These are phyloP conservation scores for Rhopalosiphum nymphaeae DNA, from an alignment of 2,888 invertebrate genomes.

Conservation along the genomic window DNA sequence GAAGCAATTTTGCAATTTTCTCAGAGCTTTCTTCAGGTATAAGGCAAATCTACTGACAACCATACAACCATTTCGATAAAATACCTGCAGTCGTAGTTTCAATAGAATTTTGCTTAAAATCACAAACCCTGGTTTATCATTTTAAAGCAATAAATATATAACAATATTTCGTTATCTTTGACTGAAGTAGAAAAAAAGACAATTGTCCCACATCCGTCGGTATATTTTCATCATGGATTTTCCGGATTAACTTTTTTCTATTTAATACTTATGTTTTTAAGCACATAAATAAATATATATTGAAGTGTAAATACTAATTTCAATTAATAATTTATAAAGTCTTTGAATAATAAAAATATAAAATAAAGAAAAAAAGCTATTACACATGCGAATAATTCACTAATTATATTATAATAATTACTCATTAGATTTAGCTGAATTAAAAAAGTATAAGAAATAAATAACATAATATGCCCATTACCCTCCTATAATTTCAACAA, in stretches of 20 bases:
- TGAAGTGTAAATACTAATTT: background rate
- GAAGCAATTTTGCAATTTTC: background rate
- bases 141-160: background rate
- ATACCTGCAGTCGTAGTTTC: background rate
- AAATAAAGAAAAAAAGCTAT: background rate
- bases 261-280: background rate
- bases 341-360: background rate
- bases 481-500: background rate
- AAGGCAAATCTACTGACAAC: background rate
- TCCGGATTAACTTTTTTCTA: background rate
- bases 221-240: too few relatives aligned
- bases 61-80: background rate
- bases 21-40: background rate
- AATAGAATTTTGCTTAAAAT: background rate
- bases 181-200: background rate
- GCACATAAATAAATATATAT: background rate
- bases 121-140: background rate
- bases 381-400: background rate
- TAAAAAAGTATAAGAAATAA: background rate
- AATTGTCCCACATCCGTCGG: background rate
- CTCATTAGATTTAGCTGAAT: background rate
- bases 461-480: too few relatives aligned
- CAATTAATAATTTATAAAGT: background rate
- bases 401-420: slow-evolving; percentile 12
- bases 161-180: background rate